Conservation (phyloP, 1,140 invertebrate genomes). For the Cherax destructor region DNA sequence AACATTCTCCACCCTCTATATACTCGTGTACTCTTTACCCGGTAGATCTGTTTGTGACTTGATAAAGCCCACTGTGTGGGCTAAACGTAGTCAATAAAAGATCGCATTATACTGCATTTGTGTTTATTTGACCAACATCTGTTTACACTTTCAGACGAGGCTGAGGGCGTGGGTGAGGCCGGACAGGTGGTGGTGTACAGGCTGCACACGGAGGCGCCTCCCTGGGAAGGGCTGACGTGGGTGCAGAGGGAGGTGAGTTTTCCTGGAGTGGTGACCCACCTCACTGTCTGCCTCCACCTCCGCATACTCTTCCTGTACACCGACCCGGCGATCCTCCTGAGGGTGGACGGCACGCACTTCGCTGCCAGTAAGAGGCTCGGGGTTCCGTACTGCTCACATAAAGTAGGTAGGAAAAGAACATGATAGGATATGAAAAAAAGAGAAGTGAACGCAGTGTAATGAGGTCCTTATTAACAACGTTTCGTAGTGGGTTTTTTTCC, state of each 20-base stretch:
- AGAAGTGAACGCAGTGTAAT: not conserved
- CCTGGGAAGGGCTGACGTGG: slow-evolving; percentile 9
- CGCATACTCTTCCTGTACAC: slow-evolving; percentile 15
- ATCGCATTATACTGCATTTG: too few species aligned
- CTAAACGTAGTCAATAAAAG: too few species aligned
- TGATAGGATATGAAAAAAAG: too few species aligned
- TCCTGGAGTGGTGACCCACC: not conserved
- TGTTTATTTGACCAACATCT: too few species aligned
- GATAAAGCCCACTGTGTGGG: too few species aligned
- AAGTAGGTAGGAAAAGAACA: too few species aligned
- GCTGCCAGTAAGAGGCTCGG: not conserved
- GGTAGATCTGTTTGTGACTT: too few species aligned
- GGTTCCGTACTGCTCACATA: too few species aligned
- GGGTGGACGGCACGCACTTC: not conserved
- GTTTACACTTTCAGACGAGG: not conserved
- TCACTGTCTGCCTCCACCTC: slow-evolving; percentile 7
- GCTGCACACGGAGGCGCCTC: slow-evolving; percentile 19
- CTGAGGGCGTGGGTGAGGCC: not conserved
- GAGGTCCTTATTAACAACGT: too few species aligned
- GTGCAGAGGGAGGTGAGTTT: not conserved
- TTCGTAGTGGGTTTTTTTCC: too few species aligned
- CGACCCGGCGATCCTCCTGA: not conserved
- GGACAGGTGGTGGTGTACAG: not conserved
- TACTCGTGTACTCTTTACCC: too few species aligned
- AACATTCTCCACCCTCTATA: too few species aligned